Evolutionary conservation across 2,797 vertebrate genomes (phyloP), one percentile per base, ranked within the genome.

Genomic region (Microctenopoma lineatum): DNA sequence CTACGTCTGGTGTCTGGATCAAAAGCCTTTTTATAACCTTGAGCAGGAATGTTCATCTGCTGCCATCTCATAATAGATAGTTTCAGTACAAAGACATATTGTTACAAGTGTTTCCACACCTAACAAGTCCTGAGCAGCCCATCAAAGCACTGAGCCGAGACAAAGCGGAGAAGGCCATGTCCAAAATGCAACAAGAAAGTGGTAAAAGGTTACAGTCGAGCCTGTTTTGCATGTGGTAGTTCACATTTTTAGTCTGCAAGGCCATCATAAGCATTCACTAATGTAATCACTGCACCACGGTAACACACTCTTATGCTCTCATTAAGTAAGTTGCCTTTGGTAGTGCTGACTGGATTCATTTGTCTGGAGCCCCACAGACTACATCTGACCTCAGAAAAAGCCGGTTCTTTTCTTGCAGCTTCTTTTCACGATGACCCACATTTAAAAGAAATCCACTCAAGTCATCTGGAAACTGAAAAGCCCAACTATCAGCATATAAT

Each of bases 11-110:
- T 59, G 52, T 65, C 52, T 48, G 39, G 44, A 81, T 66, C 60
- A 70, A 67, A 70, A 63, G 69, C 32, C 42, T 42, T 44, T 60
- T 54, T n/a, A 11, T 50, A 45, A 48, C 63, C 52, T 42, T 42
- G 47, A 61, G 8, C 34, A 50, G 54, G 64, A 46, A 27, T 38
- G 69, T 65, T 46, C 47, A 36, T 59, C 14, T 14, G 26, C 59
- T 69, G 32, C 59, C 15, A 42, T 78, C 46, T 61, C 15, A 14
- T 61, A 47, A 71, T 48, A 51, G 15, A 52, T 29, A 55, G 36
- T 15, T 74, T 38, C 18, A 45, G 42, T 13, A 25, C 18, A 6
- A 53, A 54, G 2, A 57, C 56, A 48, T 6, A 0, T 15, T 13
- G 16, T 32, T 45, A n/a, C 18, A 45, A 26, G 26, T 25, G 26